These are phyloP conservation scores for Diloba caeruleocephala DNA, from an alignment of 2,888 invertebrate genomes.

Conservation along the genomic window DNA sequence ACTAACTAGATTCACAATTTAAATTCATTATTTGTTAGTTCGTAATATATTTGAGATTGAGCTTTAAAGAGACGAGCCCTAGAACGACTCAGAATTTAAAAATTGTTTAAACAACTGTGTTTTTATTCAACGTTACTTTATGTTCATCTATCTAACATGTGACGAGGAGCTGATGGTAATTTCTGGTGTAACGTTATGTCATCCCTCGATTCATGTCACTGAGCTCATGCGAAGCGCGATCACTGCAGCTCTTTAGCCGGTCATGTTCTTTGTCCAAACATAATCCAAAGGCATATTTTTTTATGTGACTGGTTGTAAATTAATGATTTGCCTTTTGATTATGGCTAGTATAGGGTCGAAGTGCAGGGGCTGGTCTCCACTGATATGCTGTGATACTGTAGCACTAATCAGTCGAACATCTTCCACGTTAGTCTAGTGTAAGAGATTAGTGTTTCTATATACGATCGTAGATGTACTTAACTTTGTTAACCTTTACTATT, in stretches of 20 bases:
- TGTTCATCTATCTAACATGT: slow-evolving; percentile 51
- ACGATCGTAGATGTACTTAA: slow-evolving; percentile 79
- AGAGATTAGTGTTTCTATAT: slow-evolving; percentile 85
- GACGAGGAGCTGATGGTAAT: slow-evolving; percentile 44
- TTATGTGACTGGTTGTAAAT: slow-evolving; percentile 15
- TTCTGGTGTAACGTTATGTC: slow-evolving; percentile 43
- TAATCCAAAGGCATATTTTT: slow-evolving; percentile 41
- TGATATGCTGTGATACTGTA: slow-evolving; percentile 87
- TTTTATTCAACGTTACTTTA: slow-evolving; percentile 34
- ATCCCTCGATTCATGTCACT: slow-evolving; percentile 59
- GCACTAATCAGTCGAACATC: slow-evolving; percentile 83
- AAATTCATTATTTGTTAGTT: slow-evolving; percentile 56
- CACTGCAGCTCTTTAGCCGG: slow-evolving; percentile 51
- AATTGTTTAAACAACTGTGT: slow-evolving; percentile 19
- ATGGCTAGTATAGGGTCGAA: slow-evolving; percentile 55
- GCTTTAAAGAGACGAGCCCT: slow-evolving; percentile 57
- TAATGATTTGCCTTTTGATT: slow-evolving; percentile 43
- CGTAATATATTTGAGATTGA: slow-evolving; percentile 54
- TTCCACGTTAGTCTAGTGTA: slow-evolving; percentile 85
- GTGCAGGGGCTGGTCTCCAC: slow-evolving; percentile 75
- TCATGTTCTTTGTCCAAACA: slow-evolving; percentile 54
- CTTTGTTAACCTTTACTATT: slow-evolving; percentile 86
- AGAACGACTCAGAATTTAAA: slow-evolving; percentile 36
- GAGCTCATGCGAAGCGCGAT: slow-evolving; percentile 55
- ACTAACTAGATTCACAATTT: slow-evolving; percentile 59